Evolutionary conservation across 2,113 vertebrate species (phyloP).

Genomic region (Cavia porcellus): DNA sequence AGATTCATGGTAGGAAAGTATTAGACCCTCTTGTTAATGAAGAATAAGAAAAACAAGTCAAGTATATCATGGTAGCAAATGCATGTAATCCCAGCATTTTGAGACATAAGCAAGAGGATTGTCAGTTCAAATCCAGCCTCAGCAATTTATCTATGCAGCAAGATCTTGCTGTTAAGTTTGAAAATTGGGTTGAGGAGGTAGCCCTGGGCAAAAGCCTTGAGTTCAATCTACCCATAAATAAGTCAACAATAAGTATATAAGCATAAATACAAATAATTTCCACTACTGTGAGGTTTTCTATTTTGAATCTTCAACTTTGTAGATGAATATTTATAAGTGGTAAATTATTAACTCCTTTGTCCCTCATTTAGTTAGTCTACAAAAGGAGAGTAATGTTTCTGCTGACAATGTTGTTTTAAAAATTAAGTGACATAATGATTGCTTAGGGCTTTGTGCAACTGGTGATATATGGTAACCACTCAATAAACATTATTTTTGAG

Average conservation of each 20-base stretch:
- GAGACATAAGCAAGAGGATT: background rate
- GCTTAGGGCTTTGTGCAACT: background rate
- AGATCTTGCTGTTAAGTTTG: background rate
- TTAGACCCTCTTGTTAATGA: conserved; percentile 30
- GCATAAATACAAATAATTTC: background rate
- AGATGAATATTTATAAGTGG: background rate
- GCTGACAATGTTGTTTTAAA: background rate
- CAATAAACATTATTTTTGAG: background rate
- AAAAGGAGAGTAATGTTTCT: background rate
- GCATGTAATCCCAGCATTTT: background rate
- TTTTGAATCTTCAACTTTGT: background rate
- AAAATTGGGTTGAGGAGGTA: background rate
- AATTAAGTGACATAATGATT: background rate
- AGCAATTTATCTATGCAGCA: background rate
- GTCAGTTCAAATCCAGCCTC: background rate
- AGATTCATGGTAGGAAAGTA: background rate
- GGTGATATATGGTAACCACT: background rate
- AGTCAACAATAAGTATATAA: background rate
- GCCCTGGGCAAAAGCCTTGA: background rate
- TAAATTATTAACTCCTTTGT: background rate
- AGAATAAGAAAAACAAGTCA: conserved; percentile 7
- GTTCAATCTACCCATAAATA: background rate
- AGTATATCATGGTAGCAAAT: background rate
- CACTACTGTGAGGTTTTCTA: background rate
- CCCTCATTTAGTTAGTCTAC: background rate